Evolutionary conservation across 2,113 vertebrate genomes (phyloP).

Genomic region (Heliornis fulica): DNA sequence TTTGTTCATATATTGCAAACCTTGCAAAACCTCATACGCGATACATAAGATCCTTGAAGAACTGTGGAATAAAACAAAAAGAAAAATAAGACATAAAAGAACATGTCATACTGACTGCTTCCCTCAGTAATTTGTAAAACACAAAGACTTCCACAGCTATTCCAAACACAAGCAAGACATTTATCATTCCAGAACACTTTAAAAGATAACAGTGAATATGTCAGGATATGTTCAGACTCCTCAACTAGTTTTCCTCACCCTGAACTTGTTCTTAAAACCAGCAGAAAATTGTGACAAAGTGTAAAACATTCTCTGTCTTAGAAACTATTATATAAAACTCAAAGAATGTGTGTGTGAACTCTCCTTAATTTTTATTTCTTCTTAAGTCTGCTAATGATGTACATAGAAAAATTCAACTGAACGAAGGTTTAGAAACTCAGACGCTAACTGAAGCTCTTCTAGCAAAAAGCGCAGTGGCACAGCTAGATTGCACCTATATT

Average conservation of each 20-base stretch:
- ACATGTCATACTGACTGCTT: background rate
- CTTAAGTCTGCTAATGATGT: background rate
- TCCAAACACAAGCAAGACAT: background rate
- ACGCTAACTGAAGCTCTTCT: background rate
- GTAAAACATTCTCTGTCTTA: background rate
- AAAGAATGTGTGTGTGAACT: no score
- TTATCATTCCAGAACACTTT: background rate
- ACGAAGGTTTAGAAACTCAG: background rate
- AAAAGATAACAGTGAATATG: background rate
- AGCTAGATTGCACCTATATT: background rate
- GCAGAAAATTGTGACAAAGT: background rate
- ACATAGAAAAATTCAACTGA: background rate
- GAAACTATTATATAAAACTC: background rate
- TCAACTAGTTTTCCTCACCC: background rate
- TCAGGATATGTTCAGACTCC: background rate
- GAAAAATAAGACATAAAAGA: background rate
- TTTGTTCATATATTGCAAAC: conserved; percentile 91
- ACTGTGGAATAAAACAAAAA: conserved; percentile 54
- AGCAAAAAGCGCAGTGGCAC: background rate
- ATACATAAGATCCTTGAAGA: conserved; percentile 82
- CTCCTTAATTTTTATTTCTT: background rate
- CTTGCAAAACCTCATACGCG: conserved; percentile 90
- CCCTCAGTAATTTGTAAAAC: background rate
- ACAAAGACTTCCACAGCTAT: background rate
- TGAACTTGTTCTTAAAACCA: background rate